phyloP scores from a whole-genome alignment of 2,797 vertebrate species.

The Coregonus sp. region DNA sequence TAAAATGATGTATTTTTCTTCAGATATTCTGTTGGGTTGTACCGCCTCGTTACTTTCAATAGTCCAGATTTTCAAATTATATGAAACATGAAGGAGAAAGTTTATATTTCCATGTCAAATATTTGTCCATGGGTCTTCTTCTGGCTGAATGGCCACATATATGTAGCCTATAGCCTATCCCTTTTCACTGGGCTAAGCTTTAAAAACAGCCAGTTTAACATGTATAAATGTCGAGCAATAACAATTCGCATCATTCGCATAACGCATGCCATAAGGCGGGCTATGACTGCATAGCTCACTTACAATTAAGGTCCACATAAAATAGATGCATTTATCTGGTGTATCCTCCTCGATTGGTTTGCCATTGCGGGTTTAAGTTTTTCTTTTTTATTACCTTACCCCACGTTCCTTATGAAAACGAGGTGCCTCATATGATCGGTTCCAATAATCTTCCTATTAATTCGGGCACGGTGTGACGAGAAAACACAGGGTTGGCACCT shows the following conservation, averaged over 20 bases:
- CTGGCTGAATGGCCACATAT: slow-evolving; percentile 32
- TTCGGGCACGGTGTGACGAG: not conserved
- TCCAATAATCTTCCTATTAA: slow-evolving; percentile 6
- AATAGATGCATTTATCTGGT: not conserved
- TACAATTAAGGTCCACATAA: slow-evolving; percentile 12
- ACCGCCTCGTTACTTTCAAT: slow-evolving; percentile 25
- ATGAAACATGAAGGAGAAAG: slow-evolving; percentile 40
- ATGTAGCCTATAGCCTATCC: not conserved
- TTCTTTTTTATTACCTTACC: not conserved
- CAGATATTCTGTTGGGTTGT: slow-evolving; percentile 14
- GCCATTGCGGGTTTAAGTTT: not conserved
- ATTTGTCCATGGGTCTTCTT: slow-evolving; percentile 48
- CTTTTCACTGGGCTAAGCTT: not conserved
- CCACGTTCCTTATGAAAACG: not conserved
- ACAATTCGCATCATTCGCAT: slow-evolving; percentile 11
- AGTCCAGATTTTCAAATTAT: slow-evolving; percentile 31
- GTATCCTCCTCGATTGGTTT: slow-evolving; percentile 7
- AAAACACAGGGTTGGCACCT: slow-evolving; percentile 27
- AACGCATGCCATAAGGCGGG: not conserved
- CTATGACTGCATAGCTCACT: not conserved
- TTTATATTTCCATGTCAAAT: slow-evolving; percentile 55
- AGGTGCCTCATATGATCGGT: not conserved
- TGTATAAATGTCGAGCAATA: slow-evolving; percentile 1
- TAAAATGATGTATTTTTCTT: slow-evolving; percentile 9
- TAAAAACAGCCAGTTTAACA: slow-evolving; percentile 21